Evolutionary conservation across 2,113 vertebrate genomes (phyloP).

Genomic region (Patagioenas fasciata): DNA sequence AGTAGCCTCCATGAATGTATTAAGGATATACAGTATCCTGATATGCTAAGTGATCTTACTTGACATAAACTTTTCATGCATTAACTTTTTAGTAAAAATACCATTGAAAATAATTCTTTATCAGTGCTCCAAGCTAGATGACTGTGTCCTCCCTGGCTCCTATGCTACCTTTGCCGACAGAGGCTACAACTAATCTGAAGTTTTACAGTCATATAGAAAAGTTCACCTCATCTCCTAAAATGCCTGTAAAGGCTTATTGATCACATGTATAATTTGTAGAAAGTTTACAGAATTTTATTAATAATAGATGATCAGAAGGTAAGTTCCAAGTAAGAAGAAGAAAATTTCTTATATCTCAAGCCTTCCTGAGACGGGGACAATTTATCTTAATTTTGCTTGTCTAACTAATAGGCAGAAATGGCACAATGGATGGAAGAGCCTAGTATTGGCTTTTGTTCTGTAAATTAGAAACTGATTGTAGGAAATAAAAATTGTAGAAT

Average conservation of each 20-base stretch:
- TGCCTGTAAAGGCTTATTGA: neutral
- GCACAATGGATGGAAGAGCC: neutral
- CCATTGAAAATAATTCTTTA: neutral
- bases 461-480: neutral
- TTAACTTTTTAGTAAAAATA: neutral
- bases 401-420: neutral
- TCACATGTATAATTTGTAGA: neutral
- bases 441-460: neutral
- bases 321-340: neutral
- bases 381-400: neutral
- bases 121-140: neutral
- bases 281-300: constrained; percentile 13
- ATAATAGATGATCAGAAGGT: neutral
- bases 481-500: neutral
- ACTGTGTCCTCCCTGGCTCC: neutral
- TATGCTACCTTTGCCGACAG: neutral
- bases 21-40: neutral
- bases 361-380: neutral
- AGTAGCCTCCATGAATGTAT: neutral
- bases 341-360: neutral
- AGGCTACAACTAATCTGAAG: neutral
- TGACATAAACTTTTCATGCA: constrained; percentile 1
- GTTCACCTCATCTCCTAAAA: neutral
- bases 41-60: neutral
- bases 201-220: neutral